phyloP scores from a whole-genome alignment of 2,113 vertebrate genomes.

The Argyrosomus japonicus region DNA sequence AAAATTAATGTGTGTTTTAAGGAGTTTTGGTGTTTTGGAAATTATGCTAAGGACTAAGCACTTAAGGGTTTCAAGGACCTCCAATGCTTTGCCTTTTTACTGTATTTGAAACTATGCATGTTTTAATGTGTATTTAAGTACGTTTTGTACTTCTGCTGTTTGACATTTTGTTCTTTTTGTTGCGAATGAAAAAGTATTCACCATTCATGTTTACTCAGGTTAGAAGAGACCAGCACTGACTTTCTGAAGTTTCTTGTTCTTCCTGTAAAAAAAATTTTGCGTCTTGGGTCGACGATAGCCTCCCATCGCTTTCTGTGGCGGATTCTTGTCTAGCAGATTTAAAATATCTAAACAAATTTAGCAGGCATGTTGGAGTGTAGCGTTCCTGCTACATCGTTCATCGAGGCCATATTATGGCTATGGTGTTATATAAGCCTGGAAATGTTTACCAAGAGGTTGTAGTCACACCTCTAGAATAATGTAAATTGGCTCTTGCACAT shows the following conservation, averaged over 20 bases:
- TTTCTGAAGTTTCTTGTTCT: not conserved
- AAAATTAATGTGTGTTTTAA: slow-evolving; percentile 22
- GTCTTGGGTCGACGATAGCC: not conserved
- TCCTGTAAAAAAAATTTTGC: not conserved
- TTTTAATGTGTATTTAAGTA: slow-evolving; percentile 25
- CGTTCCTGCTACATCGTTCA: not conserved
- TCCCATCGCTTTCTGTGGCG: not conserved
- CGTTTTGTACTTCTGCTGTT: not conserved
- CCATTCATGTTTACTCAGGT: not conserved
- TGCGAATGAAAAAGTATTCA: not conserved
- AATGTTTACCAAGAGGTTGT: too few relatives aligned
- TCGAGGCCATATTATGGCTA: too few relatives aligned
- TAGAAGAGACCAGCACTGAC: not conserved
- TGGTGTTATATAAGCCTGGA: too few relatives aligned
- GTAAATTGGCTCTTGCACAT: not conserved
- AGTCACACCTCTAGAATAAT: not conserved
- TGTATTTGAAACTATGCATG: not conserved
- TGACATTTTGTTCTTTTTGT: not conserved
- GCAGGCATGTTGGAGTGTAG: not conserved
- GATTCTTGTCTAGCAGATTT: not conserved
- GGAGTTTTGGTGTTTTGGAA: not conserved
- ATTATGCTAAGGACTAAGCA: not conserved
- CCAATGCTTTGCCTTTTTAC: not conserved
- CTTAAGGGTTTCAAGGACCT: not conserved
- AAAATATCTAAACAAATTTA: not conserved